Evolutionary conservation across 2,888 invertebrate genomes (phyloP), one percentile per base, ranked within the genome.

Genomic region (Microctonus brassicae): DNA sequence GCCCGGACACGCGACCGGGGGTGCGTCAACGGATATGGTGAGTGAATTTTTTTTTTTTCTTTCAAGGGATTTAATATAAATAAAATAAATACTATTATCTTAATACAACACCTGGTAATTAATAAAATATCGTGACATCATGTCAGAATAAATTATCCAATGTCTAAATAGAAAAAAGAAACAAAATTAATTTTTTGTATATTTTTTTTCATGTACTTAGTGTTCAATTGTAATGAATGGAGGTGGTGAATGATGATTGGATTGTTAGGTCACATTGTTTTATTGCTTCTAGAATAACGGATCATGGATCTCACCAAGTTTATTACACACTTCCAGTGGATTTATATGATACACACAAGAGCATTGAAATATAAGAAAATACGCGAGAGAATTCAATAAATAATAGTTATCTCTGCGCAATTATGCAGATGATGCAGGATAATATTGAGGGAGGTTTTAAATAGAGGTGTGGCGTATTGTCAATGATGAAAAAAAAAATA

Each of bases 11-110:
- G 79, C 80, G 79, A 76, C 71, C 76, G 75, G 75, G 76, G 72
- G 76, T 76, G 74, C 78, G 76, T 72, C 72, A 61, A 76, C 78
- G 76, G 78, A 81, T 78, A 83, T 81, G 83, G 83, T 83, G 79
- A 84, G 82, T 80, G 34, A n/a, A n/a, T n/a, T n/a, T n/a, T n/a
- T n/a, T n/a, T n/a, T 60, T 22, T 42, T 22, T 9, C 0, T 29
- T 17, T 52, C 10, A 58, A 60, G 26, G 5, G 36, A 33, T 62
- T 17, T 10, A 36, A 60, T 13, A n/a, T 52, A n/a, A 24, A 53
- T n/a, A 55, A 47, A 34, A 66, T 55, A 55, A 10, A 13, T 3
- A 26, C 9, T 33, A 73, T 62, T 34, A 26, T 24, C 36, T 34
- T n/a, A 33, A 17, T 29, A 29, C 13, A 36, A 47, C 34, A 34